These are phyloP conservation scores for Pseudanteris insignis DNA, from an alignment of 2,888 invertebrate species.

Conservation along the genomic window DNA sequence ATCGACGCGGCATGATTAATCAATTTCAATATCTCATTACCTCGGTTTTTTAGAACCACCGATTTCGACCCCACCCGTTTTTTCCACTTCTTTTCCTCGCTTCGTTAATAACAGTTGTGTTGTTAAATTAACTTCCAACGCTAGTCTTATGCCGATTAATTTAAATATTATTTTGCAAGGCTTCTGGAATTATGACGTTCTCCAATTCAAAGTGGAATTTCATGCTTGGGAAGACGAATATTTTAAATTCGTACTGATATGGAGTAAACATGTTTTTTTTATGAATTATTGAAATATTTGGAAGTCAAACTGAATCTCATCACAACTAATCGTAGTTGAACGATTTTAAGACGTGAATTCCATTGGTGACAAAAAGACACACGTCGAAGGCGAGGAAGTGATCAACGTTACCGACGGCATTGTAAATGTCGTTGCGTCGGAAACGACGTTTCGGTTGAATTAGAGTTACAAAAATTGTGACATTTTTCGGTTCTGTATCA, in stretches of 20 bases:
- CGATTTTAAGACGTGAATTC: slow-evolving; percentile 19
- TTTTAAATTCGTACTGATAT: no score
- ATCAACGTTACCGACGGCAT: neutral
- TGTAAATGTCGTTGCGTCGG: slow-evolving; percentile 1
- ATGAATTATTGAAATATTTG: no score
- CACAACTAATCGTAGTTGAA: slow-evolving; percentile 11
- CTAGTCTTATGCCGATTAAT: slow-evolving; percentile 2
- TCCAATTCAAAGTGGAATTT: no score
- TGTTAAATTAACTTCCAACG: slow-evolving; percentile 5
- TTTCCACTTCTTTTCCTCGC: no score
- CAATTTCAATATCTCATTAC: slow-evolving; percentile 21
- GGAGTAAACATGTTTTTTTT: no score
- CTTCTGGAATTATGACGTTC: neutral
- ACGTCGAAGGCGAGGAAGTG: slow-evolving; percentile 1
- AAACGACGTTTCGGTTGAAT: slow-evolving; percentile 33
- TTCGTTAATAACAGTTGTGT: neutral
- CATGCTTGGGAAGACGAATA: no score
- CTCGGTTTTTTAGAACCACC: slow-evolving; percentile 13
- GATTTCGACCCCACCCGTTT: no score
- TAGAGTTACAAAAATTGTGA: slow-evolving; percentile 43
- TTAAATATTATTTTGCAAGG: neutral
- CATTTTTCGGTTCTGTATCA: slow-evolving; percentile 44
- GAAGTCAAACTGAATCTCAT: no score
- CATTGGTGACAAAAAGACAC: slow-evolving; percentile 18
- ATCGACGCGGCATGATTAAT: slow-evolving; percentile 16